Evolutionary conservation across 1,140 invertebrate species (phyloP).

Genomic region (Tetramorium simillimum): DNA sequence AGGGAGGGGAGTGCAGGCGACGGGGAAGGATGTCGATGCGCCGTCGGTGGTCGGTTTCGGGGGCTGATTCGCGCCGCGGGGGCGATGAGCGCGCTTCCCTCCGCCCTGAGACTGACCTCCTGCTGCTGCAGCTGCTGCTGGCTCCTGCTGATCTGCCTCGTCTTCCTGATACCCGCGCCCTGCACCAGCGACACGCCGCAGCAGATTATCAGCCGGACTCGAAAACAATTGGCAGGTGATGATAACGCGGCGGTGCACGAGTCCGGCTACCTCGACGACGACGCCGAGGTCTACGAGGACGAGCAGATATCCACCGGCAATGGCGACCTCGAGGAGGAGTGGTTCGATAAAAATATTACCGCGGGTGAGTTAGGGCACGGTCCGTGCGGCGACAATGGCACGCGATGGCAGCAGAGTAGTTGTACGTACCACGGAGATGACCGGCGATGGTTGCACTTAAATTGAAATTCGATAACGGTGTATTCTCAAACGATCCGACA

Average conservation of each 20-base stretch:
- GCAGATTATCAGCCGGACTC: constrained; percentile 41
- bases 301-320: constrained; percentile 69
- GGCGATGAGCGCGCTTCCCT: constrained; percentile 85
- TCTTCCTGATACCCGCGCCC: constrained; percentile 75
- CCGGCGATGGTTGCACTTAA: neutral
- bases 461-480: neutral
- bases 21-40: constrained; percentile 84
- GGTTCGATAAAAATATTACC: constrained; percentile 25
- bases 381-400: neutral
- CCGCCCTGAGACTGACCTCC: constrained; percentile 83
- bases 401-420: neutral
- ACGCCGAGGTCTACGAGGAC: constrained; percentile 70
- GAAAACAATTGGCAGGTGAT: constrained; percentile 64
- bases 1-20: constrained; percentile 66
- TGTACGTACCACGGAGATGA: neutral
- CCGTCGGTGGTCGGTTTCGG: constrained; percentile 84
- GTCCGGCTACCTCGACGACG: constrained; percentile 54
- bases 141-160: constrained; percentile 78
- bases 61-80: constrained; percentile 85
- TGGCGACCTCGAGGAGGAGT: constrained; percentile 79
- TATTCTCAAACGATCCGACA: neutral
- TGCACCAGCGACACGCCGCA: constrained; percentile 52
- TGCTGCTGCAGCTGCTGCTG: constrained; percentile 82
- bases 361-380: constrained; percentile 67
- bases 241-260: constrained; percentile 60